Evolutionary conservation across 2,888 invertebrate species (phyloP).

Genomic region (Trichopria drosophilae): DNA sequence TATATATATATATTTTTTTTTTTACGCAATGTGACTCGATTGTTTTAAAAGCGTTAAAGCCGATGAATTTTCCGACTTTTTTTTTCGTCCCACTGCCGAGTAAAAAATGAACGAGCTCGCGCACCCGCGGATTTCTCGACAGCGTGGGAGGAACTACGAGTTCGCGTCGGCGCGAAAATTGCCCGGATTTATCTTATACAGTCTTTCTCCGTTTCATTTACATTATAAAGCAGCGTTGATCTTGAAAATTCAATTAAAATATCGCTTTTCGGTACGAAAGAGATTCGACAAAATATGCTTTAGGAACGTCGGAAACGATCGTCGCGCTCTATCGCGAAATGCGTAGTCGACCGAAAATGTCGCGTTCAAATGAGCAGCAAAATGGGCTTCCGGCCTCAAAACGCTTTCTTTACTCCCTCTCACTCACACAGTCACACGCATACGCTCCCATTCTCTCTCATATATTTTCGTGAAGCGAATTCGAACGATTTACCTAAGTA

Average conservation of each 20-base stretch:
- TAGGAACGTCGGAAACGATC: neutral
- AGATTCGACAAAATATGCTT: slow-evolving; percentile 15
- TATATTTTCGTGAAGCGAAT: no score
- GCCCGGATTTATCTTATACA: slow-evolving; percentile 13
- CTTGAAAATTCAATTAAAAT: slow-evolving; percentile 8
- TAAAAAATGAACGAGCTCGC: slow-evolving; percentile 4
- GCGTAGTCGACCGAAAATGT: no score
- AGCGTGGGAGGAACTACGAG: neutral
- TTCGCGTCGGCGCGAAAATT: slow-evolving; percentile 2
- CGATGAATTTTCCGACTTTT: slow-evolving; percentile 6
- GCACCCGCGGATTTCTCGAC: slow-evolving; percentile 9
- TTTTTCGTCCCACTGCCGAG: slow-evolving; percentile 5
- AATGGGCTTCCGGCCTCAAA: no score
- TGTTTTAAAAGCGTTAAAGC: slow-evolving; percentile 13
- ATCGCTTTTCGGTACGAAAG: slow-evolving; percentile 12
- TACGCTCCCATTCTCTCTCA: no score
- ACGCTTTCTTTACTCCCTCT: no score
- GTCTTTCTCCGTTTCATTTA: slow-evolving; percentile 15
- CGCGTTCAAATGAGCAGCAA: no score
- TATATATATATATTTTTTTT: neutral
- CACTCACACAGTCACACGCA: no score
- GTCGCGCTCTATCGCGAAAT: neutral
- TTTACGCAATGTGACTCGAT: neutral
- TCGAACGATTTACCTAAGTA: no score
- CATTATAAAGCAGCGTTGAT: slow-evolving; percentile 13